Conservation (phyloP, 2,888 invertebrate genomes). For the Synergus japonicus region DNA sequence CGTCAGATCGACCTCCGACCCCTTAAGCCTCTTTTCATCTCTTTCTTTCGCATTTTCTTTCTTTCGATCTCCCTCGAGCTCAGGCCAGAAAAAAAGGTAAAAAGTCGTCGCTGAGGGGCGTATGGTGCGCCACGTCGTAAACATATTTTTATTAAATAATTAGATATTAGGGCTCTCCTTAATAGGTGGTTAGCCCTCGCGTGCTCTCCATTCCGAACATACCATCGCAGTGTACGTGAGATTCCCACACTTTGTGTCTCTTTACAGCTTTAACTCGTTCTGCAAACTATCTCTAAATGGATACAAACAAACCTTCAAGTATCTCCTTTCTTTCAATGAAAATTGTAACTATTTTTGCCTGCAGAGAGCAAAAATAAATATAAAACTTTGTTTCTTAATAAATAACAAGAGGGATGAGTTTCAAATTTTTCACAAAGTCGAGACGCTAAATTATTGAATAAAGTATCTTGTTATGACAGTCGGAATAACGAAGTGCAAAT, state of each 20-base stretch:
- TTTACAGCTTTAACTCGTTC: constrained; percentile 47
- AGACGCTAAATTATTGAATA: background rate
- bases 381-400: background rate
- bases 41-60: constrained; percentile 57
- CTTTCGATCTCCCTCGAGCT: constrained; percentile 47
- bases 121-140: constrained; percentile 77
- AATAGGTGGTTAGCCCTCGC: constrained; percentile 75
- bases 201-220: constrained; percentile 76
- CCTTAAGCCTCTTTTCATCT: constrained; percentile 60
- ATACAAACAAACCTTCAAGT: background rate
- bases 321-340: background rate
- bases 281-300: constrained; percentile 12
- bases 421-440: too few species aligned
- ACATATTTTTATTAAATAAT: constrained; percentile 78
- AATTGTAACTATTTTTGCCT: background rate
- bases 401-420: background rate
- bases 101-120: constrained; percentile 68
- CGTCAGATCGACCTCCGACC: constrained; percentile 73
- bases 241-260: constrained; percentile 74
- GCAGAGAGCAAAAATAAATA: background rate
- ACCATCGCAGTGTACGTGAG: constrained; percentile 74
- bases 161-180: constrained; percentile 75
- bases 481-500: background rate
- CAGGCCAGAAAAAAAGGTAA: constrained; percentile 52
- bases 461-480: background rate